Evolutionary conservation across 2,113 vertebrate genomes (phyloP).

Genomic region (Atractosteus spatula): DNA sequence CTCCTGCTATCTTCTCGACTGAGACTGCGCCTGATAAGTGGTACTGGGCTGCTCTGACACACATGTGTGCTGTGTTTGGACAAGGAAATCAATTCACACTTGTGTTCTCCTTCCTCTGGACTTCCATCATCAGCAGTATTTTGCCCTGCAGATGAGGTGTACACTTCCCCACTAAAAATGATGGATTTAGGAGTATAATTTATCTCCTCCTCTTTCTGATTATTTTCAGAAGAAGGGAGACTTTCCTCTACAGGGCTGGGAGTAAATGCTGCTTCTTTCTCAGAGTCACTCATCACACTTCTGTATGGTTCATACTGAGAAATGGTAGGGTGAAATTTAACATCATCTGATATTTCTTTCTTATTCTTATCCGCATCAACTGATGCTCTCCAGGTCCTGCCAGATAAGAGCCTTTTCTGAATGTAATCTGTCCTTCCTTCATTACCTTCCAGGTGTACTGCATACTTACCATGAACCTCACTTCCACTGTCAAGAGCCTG

Average conservation of each 20-base stretch:
- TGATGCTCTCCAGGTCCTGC: slow-evolving; percentile 14
- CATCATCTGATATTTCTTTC: slow-evolving; percentile 6
- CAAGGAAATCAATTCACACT: not conserved
- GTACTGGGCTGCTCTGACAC: slow-evolving; percentile 3
- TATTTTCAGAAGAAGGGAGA: slow-evolving; percentile 7
- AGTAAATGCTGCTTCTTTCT: not conserved
- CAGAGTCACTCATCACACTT: slow-evolving; percentile 12
- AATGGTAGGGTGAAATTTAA: no score
- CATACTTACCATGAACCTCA: not conserved
- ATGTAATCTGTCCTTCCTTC: not conserved
- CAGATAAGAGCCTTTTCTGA: not conserved
- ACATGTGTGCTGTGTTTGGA: slow-evolving; percentile 3
- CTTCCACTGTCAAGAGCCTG: not conserved
- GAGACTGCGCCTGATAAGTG: slow-evolving; percentile 4
- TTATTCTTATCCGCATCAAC: slow-evolving; percentile 14
- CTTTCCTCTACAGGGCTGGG: not conserved
- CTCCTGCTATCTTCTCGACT: slow-evolving; percentile 42
- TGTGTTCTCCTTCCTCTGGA: slow-evolving; percentile 3
- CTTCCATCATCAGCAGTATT: slow-evolving; percentile 4
- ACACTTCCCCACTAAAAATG: slow-evolving; percentile 38
- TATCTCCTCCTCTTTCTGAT: slow-evolving; percentile 4
- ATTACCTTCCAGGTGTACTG: not conserved
- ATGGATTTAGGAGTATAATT: slow-evolving; percentile 40
- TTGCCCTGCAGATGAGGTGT: slow-evolving; percentile 22
- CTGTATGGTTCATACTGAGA: no score